Percentiles rank a stretch among this genome's conserved stretches.
Conservation (phyloP, 2,888 invertebrate species). For the Lissocephala sabroskyi region DNA sequence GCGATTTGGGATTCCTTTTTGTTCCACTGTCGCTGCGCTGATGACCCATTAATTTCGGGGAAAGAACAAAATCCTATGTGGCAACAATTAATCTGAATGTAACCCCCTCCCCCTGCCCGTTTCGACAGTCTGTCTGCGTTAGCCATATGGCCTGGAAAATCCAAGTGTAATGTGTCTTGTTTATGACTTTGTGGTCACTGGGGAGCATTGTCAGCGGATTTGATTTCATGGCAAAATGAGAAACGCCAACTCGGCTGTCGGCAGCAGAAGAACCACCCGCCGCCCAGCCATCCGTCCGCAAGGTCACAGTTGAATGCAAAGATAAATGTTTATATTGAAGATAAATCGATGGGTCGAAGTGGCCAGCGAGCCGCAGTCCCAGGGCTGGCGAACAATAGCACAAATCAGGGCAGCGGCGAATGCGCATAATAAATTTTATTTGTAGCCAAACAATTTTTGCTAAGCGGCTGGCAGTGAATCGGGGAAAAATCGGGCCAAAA, state of each 20-base stretch:
- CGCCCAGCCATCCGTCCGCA: not conserved
- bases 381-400: conserved; percentile 33
- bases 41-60: no score
- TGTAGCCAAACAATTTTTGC: conserved; percentile 42
- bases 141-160: no score
- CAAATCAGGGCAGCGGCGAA: conserved; percentile 36
- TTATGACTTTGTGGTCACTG: not conserved
- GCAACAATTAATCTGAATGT: no score
- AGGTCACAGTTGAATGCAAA: conserved; percentile 29
- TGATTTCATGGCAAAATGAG: not conserved
- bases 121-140: no score
- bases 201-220: not conserved
- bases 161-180: not conserved
- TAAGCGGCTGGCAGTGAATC: conserved; percentile 48
- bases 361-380: conserved; percentile 28
- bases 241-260: conserved; percentile 1
- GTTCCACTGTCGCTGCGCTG: no score
- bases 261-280: no score
- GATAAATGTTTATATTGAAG: conserved; percentile 39
- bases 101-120: no score
- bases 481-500: conserved; percentile 50
- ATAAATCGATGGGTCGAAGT: conserved; percentile 24
- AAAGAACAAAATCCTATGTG: no score
- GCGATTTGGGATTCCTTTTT: no score
- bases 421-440: conserved; percentile 58